These are phyloP conservation scores for Pheosia tremula DNA, from an alignment of 2,888 invertebrate species.

Conservation along the genomic window DNA sequence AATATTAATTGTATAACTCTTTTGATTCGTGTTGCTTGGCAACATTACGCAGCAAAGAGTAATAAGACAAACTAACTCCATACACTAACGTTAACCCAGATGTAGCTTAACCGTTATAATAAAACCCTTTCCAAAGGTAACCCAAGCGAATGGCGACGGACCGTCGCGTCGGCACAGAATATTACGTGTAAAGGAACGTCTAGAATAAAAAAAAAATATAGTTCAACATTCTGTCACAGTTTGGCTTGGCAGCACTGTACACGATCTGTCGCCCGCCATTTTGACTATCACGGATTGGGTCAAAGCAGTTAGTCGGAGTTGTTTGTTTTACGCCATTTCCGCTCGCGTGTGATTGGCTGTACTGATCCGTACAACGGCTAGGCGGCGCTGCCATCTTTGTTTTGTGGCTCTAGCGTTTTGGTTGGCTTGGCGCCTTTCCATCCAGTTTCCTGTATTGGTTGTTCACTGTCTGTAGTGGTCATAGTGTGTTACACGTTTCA, in stretches of 20 bases:
- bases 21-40: too few species aligned
- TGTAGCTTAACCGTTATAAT: too few species aligned
- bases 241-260: slow-evolving; percentile 73
- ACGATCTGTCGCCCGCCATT: slow-evolving; percentile 55
- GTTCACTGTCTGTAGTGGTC: slow-evolving; percentile 73
- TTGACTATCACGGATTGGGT: slow-evolving; percentile 56
- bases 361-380: slow-evolving; percentile 45
- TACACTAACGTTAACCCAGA: too few species aligned
- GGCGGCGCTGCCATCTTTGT: slow-evolving; percentile 76
- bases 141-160: too few species aligned
- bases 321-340: slow-evolving; percentile 63
- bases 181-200: slow-evolving; percentile 27
- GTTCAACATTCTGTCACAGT: slow-evolving; percentile 35
- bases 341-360: slow-evolving; percentile 57
- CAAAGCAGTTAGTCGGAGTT: slow-evolving; percentile 23
- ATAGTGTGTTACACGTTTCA: slow-evolving; percentile 82
- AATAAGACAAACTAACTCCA: too few species aligned
- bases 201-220: slow-evolving; percentile 9
- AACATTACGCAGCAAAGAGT: too few species aligned
- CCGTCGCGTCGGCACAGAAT: too few species aligned
- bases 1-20: too few species aligned
- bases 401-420: slow-evolving; percentile 70
- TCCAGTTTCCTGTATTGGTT: slow-evolving; percentile 71
- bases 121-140: too few species aligned
- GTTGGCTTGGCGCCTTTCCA: slow-evolving; percentile 81